Evolutionary conservation across 2,888 invertebrate species (phyloP).

Genomic region (Cremastobaeus sp.): DNA sequence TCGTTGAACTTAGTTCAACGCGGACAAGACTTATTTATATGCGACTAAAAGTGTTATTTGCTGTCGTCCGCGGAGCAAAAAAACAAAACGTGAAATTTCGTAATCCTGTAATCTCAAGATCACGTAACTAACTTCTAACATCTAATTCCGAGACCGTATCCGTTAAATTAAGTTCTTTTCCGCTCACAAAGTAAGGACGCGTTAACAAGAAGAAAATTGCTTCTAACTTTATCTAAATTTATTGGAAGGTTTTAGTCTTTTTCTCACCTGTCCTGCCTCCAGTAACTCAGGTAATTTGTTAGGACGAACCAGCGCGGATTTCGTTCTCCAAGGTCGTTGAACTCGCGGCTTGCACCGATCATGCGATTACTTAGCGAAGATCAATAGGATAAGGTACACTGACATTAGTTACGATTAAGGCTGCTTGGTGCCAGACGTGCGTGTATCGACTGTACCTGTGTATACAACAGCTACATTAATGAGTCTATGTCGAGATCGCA

Average conservation of each 20-base stretch:
- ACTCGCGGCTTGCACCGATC: conserved; percentile 41
- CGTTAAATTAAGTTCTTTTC: conserved; percentile 68
- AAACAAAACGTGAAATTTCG: not conserved
- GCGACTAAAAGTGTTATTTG: too few relatives aligned
- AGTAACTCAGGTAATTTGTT: conserved; percentile 58
- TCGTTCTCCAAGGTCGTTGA: conserved; percentile 26
- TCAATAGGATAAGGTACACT: conserved; percentile 52
- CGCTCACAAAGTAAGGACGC: conserved; percentile 57
- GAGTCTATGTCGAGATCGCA: not conserved
- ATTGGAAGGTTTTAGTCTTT: conserved; percentile 61
- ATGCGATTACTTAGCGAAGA: conserved; percentile 54
- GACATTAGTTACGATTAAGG: conserved; percentile 56
- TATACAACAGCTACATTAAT: conserved; percentile 13
- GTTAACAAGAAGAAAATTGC: conserved; percentile 70
- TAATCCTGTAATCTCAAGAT: conserved; percentile 53
- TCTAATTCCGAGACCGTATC: conserved; percentile 63
- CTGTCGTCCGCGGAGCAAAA: too few relatives aligned
- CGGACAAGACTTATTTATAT: too few relatives aligned
- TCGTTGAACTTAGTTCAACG: too few relatives aligned
- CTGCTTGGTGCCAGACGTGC: conserved; percentile 22
- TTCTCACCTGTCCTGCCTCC: conserved; percentile 39
- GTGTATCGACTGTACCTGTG: conserved; percentile 24
- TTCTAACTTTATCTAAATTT: conserved; percentile 65
- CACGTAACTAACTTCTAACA: conserved; percentile 69
- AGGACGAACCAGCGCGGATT: conserved; percentile 43